A percentile compares a stretch with the other conserved stretches of the same genome.
These are phyloP conservation scores for Archaeoteleia sp. DNA, from an alignment of 2,888 invertebrate species.

Conservation along the genomic window DNA sequence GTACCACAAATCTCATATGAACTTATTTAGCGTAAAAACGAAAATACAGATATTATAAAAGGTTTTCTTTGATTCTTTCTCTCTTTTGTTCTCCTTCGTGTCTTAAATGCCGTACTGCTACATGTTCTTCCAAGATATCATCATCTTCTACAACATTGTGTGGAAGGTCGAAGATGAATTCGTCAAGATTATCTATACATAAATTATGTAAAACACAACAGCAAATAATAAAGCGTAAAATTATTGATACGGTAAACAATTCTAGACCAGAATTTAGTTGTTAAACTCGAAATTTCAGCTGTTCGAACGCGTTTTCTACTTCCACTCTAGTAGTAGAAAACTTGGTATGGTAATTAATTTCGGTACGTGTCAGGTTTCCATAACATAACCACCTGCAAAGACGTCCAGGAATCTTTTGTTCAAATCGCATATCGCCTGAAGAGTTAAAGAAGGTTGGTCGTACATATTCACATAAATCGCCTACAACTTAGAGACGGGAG, in stretches of 20 bases:
- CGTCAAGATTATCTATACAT: constrained; percentile 5
- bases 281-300: constrained; percentile 33
- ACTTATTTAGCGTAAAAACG: no score
- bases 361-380: no score
- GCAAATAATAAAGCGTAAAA: constrained; percentile 13
- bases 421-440: constrained; percentile 38
- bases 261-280: constrained; percentile 16
- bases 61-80: no score
- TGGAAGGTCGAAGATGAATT: no score
- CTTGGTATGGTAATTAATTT: no score
- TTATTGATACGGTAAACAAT: constrained; percentile 1
- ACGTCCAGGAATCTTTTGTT: constrained; percentile 33
- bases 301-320: constrained; percentile 65
- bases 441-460: constrained; percentile 33
- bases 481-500: constrained; percentile 62
- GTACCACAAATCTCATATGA: no score
- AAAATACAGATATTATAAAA: no score
- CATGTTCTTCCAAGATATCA: no score
- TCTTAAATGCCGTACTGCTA: no score
- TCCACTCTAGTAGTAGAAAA: no score
- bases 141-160: no score
- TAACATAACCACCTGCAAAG: constrained; percentile 29
- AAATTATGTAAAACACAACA: constrained; percentile 18
- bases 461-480: constrained; percentile 63
- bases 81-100: no score